Evolutionary conservation across 2,888 invertebrate genomes (phyloP).

Genomic region (Thereva nobilitata): DNA sequence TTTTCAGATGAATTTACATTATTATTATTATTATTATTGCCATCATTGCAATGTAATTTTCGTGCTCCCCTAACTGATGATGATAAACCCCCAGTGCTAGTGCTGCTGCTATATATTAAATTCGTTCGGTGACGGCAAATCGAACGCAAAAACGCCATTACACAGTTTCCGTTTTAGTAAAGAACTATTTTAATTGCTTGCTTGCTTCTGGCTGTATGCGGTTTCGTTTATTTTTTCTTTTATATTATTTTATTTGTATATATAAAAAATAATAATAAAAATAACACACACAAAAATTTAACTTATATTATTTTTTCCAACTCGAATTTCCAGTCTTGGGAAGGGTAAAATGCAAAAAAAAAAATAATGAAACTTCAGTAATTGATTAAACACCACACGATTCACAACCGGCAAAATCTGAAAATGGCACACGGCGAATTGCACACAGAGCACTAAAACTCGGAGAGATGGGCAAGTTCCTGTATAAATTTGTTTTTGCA

Average conservation of each 20-base stretch:
- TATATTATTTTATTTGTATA: not conserved
- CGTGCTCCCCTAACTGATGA: conserved; percentile 10
- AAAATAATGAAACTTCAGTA: too few relatives aligned
- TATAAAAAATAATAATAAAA: not conserved
- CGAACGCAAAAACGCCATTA: conserved; percentile 59
- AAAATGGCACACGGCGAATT: conserved; percentile 18
- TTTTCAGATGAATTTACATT: conserved; percentile 2
- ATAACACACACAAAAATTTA: not conserved
- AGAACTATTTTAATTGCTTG: not conserved
- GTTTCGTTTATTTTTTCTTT: not conserved
- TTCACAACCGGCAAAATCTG: conserved; percentile 17
- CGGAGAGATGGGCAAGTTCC: too few relatives aligned
- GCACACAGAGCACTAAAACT: not conserved
- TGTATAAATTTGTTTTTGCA: too few relatives aligned
- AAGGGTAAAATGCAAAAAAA: too few relatives aligned
- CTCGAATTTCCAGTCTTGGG: not conserved
- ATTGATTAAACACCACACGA: too few relatives aligned
- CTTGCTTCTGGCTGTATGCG: conserved; percentile 2
- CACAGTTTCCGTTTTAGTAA: conserved; percentile 43
- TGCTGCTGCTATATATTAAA: conserved; percentile 43
- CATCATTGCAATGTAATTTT: conserved; percentile 8
- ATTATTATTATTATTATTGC: conserved; percentile 35
- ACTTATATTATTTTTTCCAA: not conserved
- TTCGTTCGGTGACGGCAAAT: conserved; percentile 53
- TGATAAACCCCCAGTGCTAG: conserved; percentile 7